Evolutionary conservation across 2,888 invertebrate genomes (phyloP), one percentile per base, ranked within the genome.

Genomic region (Cryptocephalus primarius): DNA sequence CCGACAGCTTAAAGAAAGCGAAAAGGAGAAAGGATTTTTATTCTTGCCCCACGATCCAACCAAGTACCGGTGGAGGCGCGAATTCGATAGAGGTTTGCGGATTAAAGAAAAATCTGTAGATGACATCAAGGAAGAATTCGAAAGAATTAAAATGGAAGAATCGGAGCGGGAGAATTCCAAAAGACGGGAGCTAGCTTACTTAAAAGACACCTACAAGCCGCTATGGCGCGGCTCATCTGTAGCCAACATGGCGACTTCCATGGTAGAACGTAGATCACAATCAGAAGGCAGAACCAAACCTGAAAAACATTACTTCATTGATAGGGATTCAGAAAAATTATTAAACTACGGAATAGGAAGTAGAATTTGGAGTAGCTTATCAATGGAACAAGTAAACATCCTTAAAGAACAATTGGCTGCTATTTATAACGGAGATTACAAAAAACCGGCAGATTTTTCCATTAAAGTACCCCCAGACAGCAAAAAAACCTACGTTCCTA

Each of bases 81-180:
- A 83, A 46, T 73, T 73, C 31, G 91, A 91, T 61, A 75, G 83
- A 53, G 87, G 89, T 0, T 70, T 94, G 34, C 76, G 85, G 59
- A 79, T 82, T 36, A 89, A 88, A 65, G 88, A 91, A 65, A 85
- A 87, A 63, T 91, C 92, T 0, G 88, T 93, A 0, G 88, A 88
- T 66, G 87, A 93, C 68, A 76, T 93, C 9, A 81, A 83, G 58
- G 83, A 84, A 51, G 81, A 83, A 59, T 88, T 88, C 59, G 80
- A 81, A 60, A 80, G 78, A 60, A 70, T 82, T 47, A 72, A 77
- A 42, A 71, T 74, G 10, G 75, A 75, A 55, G 55, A 65, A 72
- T 70, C 65, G 33, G 70, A 77, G 55, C 50, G 68, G 59, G 71
- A 79, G 62, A 61, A 75, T 59, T 58, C 70, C 48, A 69, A 65